Evolutionary conservation across 2,888 invertebrate genomes (phyloP).

Genomic region (Heteropelma amictum): DNA sequence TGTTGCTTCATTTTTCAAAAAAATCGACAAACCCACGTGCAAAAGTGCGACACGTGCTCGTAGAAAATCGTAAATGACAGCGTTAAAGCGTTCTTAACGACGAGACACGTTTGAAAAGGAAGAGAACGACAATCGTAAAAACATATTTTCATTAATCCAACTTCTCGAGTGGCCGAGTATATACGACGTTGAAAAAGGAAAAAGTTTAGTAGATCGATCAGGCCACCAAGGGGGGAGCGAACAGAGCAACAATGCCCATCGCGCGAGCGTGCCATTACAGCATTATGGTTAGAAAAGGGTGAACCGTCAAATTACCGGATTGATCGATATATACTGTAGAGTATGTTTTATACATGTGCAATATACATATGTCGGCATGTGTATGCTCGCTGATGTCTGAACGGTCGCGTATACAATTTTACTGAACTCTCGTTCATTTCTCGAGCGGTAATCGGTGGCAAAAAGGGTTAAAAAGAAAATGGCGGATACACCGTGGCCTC

Average conservation of each 20-base stretch:
- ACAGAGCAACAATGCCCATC: constrained; percentile 66
- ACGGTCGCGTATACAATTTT: constrained; percentile 45
- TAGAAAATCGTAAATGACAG: too few relatives aligned
- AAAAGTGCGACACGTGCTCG: too few relatives aligned
- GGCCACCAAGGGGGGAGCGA: constrained; percentile 56
- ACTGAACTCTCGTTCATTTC: constrained; percentile 28
- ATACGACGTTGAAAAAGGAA: constrained; percentile 49
- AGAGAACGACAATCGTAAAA: neutral
- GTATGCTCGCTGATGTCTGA: constrained; percentile 49
- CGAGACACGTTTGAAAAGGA: neutral
- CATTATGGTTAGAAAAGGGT: constrained; percentile 61
- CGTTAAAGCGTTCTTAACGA: too few relatives aligned
- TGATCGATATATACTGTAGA: constrained; percentile 62
- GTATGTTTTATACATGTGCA: neutral
- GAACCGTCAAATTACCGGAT: constrained; percentile 66
- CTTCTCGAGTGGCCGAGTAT: constrained; percentile 47
- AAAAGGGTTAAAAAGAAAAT: constrained; percentile 61
- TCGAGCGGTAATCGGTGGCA: constrained; percentile 50
- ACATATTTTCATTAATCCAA: neutral
- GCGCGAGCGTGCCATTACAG: constrained; percentile 64
- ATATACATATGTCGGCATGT: constrained; percentile 8
- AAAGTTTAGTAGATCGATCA: constrained; percentile 55
- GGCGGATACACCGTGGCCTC: constrained; percentile 51
- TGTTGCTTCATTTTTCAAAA: too few relatives aligned
- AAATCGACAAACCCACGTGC: too few relatives aligned